phyloP scores from a whole-genome alignment of 2,797 vertebrate genomes.

The Neosilurus hyrtlii region DNA sequence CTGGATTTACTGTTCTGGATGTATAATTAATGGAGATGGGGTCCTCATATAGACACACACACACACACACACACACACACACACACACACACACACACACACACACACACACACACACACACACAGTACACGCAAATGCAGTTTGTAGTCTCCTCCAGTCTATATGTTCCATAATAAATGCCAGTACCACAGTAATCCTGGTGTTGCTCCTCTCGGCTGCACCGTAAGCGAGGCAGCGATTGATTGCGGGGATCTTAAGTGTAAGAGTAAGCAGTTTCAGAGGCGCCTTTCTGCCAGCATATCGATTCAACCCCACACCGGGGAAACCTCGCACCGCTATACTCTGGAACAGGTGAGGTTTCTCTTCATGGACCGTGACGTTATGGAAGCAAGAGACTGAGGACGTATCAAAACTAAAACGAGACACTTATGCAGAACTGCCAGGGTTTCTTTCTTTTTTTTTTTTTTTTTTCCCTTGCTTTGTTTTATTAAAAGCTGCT shows the following conservation, averaged over 20 bases:
- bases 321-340: conserved; percentile 68
- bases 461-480: background rate
- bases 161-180: conserved; percentile 75
- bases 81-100: background rate
- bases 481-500: background rate
- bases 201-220: conserved; percentile 67
- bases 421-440: background rate
- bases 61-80: background rate
- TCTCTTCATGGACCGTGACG: conserved; percentile 61
- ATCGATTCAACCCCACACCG: conserved; percentile 68
- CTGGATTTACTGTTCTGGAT: conserved; percentile 66
- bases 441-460: background rate
- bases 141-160: conserved; percentile 58
- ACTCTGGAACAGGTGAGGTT: conserved; percentile 67
- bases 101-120: background rate
- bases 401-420: background rate
- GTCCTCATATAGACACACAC: conserved; percentile 49
- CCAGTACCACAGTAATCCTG: conserved; percentile 69
- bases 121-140: background rate
- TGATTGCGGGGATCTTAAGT: conserved; percentile 72
- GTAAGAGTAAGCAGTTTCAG: conserved; percentile 72
- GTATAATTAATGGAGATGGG: conserved; percentile 69
- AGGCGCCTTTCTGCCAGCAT: conserved; percentile 54
- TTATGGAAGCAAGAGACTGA: conserved; percentile 6
- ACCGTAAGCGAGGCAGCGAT: conserved; percentile 60